Evolutionary conservation across 2,113 vertebrate genomes (phyloP).

Genomic region (Heterochromis multidens): DNA sequence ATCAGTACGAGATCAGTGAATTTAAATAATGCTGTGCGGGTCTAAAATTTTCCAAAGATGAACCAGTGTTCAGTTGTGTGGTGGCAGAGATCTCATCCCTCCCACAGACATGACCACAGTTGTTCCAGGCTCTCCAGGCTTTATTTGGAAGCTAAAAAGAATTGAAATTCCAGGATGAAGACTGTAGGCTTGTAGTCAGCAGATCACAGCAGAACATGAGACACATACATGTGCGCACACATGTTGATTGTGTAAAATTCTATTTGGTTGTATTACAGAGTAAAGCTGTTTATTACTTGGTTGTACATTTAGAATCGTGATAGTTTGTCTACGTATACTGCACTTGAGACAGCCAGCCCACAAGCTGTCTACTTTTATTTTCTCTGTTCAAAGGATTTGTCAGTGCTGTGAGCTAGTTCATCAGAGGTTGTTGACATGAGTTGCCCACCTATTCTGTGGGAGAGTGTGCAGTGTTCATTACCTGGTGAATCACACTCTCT

Average conservation of each 20-base stretch:
- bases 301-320: neutral
- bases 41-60: slow-evolving; percentile 4
- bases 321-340: neutral
- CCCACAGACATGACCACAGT: neutral
- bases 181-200: neutral
- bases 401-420: slow-evolving; percentile 12
- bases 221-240: neutral
- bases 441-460: slow-evolving; percentile 35
- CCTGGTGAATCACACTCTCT: slow-evolving; percentile 32
- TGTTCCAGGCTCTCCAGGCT: neutral
- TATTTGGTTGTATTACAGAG: neutral
- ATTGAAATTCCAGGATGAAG: neutral
- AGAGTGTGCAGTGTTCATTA: slow-evolving; percentile 16
- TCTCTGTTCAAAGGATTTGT: neutral
- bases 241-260: neutral
- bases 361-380: slow-evolving; percentile 20
- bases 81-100: slow-evolving; percentile 24
- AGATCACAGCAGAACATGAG: neutral
- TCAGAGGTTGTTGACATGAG: slow-evolving; percentile 15
- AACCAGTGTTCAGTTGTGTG: slow-evolving; percentile 5
- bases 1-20: slow-evolving; percentile 20
- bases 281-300: neutral
- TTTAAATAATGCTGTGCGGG: slow-evolving; percentile 21
- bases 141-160: neutral
- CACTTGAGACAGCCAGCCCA: slow-evolving; percentile 1